These are phyloP conservation scores for Irena cyanogastra DNA, from an alignment of 2,113 vertebrate species.

Conservation along the genomic window DNA sequence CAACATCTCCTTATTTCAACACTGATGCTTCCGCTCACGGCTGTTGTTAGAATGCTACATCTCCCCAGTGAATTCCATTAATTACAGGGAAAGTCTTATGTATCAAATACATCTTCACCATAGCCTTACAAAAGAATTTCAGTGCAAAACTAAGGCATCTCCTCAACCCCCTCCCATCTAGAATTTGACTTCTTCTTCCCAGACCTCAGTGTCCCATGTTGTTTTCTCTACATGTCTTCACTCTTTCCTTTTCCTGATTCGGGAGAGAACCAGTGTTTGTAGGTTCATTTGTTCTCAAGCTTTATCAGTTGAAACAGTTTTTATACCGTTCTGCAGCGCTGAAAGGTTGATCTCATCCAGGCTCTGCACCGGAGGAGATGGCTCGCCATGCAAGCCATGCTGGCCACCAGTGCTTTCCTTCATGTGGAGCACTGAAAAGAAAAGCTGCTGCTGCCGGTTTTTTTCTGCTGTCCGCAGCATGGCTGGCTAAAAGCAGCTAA, in stretches of 20 bases:
- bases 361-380: too few species aligned
- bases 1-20: background rate
- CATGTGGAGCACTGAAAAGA: fast-evolving
- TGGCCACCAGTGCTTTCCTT: fast-evolving
- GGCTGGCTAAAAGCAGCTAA: background rate
- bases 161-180: background rate
- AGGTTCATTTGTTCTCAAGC: background rate
- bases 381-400: fast-evolving
- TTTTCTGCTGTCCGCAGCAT: background rate
- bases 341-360: background rate
- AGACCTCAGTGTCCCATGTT: background rate
- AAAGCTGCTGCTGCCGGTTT: background rate
- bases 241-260: background rate
- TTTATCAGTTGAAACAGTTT: background rate
- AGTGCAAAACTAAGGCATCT: background rate
- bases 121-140: background rate
- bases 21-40: background rate
- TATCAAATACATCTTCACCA: background rate
- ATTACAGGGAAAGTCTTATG: too few species aligned
- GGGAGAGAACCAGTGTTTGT: background rate
- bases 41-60: background rate
- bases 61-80: background rate
- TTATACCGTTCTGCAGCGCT: too few species aligned
- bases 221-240: background rate
- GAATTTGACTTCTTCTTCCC: background rate